Evolutionary conservation across 1,140 invertebrate species (phyloP).

Genomic region (Marisa cornuarietis): DNA sequence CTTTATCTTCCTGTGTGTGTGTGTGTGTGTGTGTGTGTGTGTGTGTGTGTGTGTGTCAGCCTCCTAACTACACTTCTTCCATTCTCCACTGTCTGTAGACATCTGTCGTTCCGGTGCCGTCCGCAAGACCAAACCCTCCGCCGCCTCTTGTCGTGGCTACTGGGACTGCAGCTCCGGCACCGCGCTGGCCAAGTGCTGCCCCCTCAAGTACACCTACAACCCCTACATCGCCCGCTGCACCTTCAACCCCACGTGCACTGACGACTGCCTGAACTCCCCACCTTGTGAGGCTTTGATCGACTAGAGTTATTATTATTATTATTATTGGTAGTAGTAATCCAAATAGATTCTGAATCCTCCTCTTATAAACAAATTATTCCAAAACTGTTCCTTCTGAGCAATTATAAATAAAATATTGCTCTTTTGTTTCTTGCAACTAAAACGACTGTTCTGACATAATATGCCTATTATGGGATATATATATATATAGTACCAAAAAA

Average conservation of each 20-base stretch:
- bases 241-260: constrained; percentile 10
- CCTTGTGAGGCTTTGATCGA: neutral
- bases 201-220: constrained; percentile 21
- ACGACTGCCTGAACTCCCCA: neutral
- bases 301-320: too few species aligned
- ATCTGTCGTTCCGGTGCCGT: neutral
- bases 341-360: too few species aligned
- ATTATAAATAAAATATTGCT: too few species aligned
- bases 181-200: constrained; percentile 25
- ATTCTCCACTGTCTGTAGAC: neutral
- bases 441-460: too few species aligned
- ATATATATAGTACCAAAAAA: too few species aligned
- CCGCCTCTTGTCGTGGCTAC: constrained; percentile 24
- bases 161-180: constrained; percentile 31
- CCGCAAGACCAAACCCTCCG: constrained; percentile 5
- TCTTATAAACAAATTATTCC: too few species aligned
- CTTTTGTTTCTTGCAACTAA: too few species aligned
- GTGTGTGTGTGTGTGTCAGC: neutral
- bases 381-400: too few species aligned
- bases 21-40: constrained; percentile 9
- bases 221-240: constrained; percentile 8
- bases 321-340: too few species aligned
- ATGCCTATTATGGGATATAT: too few species aligned
- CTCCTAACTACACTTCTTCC: neutral
- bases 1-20: neutral